A percentile compares a stretch with the other conserved stretches of the same genome.
phyloP scores from a whole-genome alignment of 2,113 vertebrate genomes.

The Loxodonta africana region DNA sequence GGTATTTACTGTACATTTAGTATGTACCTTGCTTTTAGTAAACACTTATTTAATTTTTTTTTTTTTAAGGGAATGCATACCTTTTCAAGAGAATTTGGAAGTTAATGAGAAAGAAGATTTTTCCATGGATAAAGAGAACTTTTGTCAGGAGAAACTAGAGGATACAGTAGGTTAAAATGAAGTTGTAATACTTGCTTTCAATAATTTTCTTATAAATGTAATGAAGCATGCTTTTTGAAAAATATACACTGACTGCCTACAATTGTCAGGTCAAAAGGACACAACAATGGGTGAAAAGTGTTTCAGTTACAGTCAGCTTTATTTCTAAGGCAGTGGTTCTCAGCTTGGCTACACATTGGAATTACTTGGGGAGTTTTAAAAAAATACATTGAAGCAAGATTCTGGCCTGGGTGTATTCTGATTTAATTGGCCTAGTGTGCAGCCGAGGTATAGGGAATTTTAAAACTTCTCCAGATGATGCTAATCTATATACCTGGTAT shows the following conservation, averaged over 20 bases:
- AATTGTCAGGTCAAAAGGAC: conserved; percentile 8
- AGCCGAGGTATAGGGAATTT: conserved; percentile 26
- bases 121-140: conserved; percentile 77
- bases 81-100: conserved; percentile 79
- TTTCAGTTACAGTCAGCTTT: conserved; percentile 43
- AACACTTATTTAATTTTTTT: conserved; percentile 59
- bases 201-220: conserved; percentile 64
- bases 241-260: conserved; percentile 3
- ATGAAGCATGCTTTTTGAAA: conserved; percentile 18
- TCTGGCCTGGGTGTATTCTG: conserved; percentile 4
- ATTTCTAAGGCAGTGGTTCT: conserved; percentile 24
- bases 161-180: conserved; percentile 74
- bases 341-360: not conserved
- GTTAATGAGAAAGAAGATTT: conserved; percentile 68
- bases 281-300: not conserved
- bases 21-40: conserved; percentile 36
- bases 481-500: conserved; percentile 19
- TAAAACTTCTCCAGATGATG: conserved; percentile 30
- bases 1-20: not conserved
- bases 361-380: conserved; percentile 34
- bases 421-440: conserved; percentile 17
- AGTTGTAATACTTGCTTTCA: conserved; percentile 55
- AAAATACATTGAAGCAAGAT: not conserved
- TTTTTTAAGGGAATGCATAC: conserved; percentile 85
- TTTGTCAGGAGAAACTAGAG: conserved; percentile 73